Evolutionary conservation across 2,888 invertebrate species (phyloP), one percentile per base, ranked within the genome.

Genomic region (Molorchus minor): DNA sequence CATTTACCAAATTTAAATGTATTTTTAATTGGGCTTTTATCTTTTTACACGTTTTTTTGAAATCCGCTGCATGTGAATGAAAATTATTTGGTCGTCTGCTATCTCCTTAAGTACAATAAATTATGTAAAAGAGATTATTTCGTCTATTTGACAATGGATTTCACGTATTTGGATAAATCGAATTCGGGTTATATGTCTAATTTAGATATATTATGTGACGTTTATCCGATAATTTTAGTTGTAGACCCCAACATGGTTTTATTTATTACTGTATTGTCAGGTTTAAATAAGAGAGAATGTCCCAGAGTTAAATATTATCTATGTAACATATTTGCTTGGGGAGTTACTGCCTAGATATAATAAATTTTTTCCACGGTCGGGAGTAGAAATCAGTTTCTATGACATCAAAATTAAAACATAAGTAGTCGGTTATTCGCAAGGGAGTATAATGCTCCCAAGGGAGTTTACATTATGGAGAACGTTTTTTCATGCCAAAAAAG

Each of bases 11-110:
- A 52, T 52, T 58, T 43, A 61, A 58, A 63, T 63, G 58, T 41
- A 46, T 63, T 58, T 63, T 61, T 63, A 63, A 63, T 63, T 61
- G 61, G 47, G 13, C 44, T 44, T 53, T 54, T 54, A 62, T 52
- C 35, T 52, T 44, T n/a, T 33, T 29, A 53, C 47, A 49, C 13
- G 25, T 44, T 33, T 33, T 8, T 33, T 10, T 33, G 5, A 33
- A 33, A 33, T 33, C 33, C n/a, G 33, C n/a, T 33, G 17, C 15
- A 36, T 20, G 33, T 46, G 46, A 47, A 47, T 47, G 35, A 20
- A 10, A 20, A 13, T 7, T 10, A 33, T 33, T 10, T n/a, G 33
- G 7, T 33, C 33, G 12, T 33, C n/a, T 12, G n/a, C 33, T 33
- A 33, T 33, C 33, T 33, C 3, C 12, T 3, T 3, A 33, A 33